Evolutionary conservation across 2,888 invertebrate genomes (phyloP).

Genomic region (Eupithecia centaureata): DNA sequence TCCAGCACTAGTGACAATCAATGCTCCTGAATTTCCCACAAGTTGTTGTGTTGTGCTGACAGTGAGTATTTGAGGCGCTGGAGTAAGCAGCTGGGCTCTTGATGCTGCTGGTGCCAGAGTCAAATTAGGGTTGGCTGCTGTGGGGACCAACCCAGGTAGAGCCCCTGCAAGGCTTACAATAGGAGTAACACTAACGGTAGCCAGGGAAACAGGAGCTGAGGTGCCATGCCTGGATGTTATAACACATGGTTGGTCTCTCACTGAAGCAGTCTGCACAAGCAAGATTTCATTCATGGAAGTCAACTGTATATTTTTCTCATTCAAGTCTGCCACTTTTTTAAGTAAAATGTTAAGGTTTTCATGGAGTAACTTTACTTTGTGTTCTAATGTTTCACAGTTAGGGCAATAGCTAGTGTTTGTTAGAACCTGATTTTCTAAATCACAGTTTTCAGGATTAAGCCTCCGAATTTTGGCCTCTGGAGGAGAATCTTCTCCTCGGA

Average conservation of each 20-base stretch:
- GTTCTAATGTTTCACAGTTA: conserved; percentile 73
- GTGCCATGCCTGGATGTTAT: conserved; percentile 78
- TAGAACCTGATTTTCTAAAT: conserved; percentile 65
- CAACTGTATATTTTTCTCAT: conserved; percentile 76
- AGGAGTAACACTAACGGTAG: conserved; percentile 79
- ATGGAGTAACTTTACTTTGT: conserved; percentile 75
- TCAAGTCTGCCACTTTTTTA: conserved; percentile 74
- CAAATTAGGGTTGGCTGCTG: conserved; percentile 71
- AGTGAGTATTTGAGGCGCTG: conserved; percentile 77
- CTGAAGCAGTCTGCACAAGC: conserved; percentile 72
- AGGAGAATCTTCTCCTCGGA: conserved; percentile 72
- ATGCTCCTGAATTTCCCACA: conserved; percentile 76
- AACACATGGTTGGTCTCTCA: conserved; percentile 77
- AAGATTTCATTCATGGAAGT: conserved; percentile 81
- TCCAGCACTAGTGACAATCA: conserved; percentile 80
- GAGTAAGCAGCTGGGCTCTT: conserved; percentile 74
- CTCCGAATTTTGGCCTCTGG: conserved; percentile 76
- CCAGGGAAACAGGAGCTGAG: conserved; percentile 77
- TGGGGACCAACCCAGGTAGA: conserved; percentile 72
- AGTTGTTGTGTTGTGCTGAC: conserved; percentile 80
- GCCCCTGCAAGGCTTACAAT: conserved; percentile 77
- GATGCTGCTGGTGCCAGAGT: conserved; percentile 76
- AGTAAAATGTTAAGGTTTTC: conserved; percentile 79
- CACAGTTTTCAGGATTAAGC: conserved; percentile 66
- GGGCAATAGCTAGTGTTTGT: conserved; percentile 60